Percentiles rank a stretch among this genome's conserved stretches.
These are phyloP conservation scores for Psix sp. DNA, from an alignment of 1,140 invertebrate genomes.

Conservation along the genomic window DNA sequence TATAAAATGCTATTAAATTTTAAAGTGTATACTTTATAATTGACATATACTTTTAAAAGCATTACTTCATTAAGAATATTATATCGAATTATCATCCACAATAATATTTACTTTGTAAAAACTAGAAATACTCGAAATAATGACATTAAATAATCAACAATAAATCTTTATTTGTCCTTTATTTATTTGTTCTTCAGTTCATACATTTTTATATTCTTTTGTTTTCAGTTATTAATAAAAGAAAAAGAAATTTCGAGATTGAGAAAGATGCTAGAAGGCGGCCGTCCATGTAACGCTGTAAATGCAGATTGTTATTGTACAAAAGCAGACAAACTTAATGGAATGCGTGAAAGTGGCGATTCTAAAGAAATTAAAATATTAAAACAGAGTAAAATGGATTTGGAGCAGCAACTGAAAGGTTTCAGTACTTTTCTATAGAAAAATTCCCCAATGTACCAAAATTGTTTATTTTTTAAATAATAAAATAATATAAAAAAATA, in stretches of 20 bases:
- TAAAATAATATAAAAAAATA: background rate
- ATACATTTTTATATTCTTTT: constrained; percentile 1
- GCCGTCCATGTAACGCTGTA: constrained; percentile 78
- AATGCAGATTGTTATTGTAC: constrained; percentile 79
- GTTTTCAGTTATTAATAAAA: constrained; percentile 66
- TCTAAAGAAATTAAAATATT: constrained; percentile 77
- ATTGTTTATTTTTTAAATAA: no score
- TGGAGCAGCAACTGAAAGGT: constrained; percentile 80
- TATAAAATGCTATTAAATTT: no score
- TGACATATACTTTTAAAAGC: no score
- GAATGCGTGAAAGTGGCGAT: constrained; percentile 59
- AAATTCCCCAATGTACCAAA: no score
- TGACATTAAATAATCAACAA: no score
- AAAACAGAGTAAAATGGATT: constrained; percentile 76
- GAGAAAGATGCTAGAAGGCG: constrained; percentile 81
- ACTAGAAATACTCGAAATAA: no score
- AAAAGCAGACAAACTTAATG: constrained; percentile 70
- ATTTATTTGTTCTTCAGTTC: no score
- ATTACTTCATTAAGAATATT: no score
- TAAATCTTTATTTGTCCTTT: no score
- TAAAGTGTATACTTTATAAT: no score
- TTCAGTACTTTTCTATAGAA: constrained; percentile 2
- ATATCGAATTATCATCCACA: no score
- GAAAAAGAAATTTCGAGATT: constrained; percentile 82
- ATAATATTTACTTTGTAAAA: no score